A percentile compares a stretch with the other conserved stretches of the same genome.
phyloP scores from a whole-genome alignment of 2,888 invertebrate genomes.

The Thecophora atra region DNA sequence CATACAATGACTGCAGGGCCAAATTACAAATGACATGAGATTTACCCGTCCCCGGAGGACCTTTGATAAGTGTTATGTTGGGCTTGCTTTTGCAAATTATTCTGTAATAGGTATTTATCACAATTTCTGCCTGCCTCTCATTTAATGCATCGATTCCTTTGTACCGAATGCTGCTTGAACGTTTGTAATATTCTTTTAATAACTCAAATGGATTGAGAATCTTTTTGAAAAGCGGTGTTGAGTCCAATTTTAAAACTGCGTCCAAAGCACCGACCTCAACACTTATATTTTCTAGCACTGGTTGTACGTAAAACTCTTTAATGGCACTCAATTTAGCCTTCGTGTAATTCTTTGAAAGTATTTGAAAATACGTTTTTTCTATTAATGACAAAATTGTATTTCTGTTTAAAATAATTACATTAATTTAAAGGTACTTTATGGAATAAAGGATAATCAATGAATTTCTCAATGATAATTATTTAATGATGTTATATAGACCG shows the following conservation, averaged over 20 bases:
- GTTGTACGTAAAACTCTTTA: constrained; percentile 50
- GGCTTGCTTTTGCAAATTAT: constrained; percentile 67
- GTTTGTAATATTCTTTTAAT: constrained; percentile 38
- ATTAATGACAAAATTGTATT: constrained; percentile 3
- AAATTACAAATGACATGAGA: constrained; percentile 81
- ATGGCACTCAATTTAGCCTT: constrained; percentile 43
- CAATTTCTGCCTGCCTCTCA: constrained; percentile 72
- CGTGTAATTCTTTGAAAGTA: constrained; percentile 44
- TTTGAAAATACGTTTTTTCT: constrained; percentile 51
- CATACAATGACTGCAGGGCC: constrained; percentile 74
- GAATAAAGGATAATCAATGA: too few relatives aligned
- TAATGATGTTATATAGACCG: too few relatives aligned
- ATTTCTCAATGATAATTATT: too few relatives aligned
- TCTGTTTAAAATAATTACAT: too few relatives aligned
- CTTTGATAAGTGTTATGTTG: constrained; percentile 81
- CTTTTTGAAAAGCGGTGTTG: constrained; percentile 70
- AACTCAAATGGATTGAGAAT: constrained; percentile 70
- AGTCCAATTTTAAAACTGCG: constrained; percentile 71
- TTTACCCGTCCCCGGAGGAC: constrained; percentile 91
- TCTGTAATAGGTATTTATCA: constrained; percentile 68
- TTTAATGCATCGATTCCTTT: constrained; percentile 68
- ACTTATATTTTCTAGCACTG: constrained; percentile 57
- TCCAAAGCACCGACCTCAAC: constrained; percentile 71
- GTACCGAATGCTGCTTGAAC: constrained; percentile 47
- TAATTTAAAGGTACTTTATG: too few relatives aligned